Evolutionary conservation across 2,888 invertebrate genomes (phyloP).

Genomic region (Digitonthophagus gazella): DNA sequence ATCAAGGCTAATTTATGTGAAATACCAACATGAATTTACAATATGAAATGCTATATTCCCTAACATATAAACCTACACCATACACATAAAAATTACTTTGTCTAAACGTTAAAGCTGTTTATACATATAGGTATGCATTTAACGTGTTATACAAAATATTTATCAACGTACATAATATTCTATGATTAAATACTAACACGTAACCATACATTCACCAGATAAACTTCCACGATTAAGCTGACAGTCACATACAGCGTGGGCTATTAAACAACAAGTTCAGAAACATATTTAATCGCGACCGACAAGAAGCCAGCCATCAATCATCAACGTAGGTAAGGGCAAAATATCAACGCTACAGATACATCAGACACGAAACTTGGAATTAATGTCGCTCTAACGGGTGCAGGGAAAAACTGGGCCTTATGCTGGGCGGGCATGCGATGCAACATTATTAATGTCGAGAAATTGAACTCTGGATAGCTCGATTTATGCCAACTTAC

Average conservation of each 20-base stretch:
- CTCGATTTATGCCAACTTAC: slow-evolving; percentile 9
- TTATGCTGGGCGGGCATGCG: slow-evolving; percentile 9
- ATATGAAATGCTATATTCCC: too few species aligned
- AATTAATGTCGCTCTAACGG: slow-evolving; percentile 11
- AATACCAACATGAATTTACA: background rate
- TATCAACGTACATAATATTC: background rate
- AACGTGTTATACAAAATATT: background rate
- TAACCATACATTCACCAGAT: background rate
- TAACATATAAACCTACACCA: too few species aligned
- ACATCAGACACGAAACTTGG: slow-evolving; percentile 15
- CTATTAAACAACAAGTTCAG: background rate
- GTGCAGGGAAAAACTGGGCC: slow-evolving; percentile 3
- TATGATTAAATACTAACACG: background rate
- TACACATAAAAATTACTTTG: too few species aligned
- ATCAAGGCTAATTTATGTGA: background rate
- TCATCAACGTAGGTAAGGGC: background rate
- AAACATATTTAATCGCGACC: background rate
- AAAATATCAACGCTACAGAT: slow-evolving; percentile 12
- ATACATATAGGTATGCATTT: too few species aligned
- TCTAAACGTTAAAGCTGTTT: too few species aligned
- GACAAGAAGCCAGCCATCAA: background rate
- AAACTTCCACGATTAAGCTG: background rate
- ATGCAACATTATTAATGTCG: slow-evolving; percentile 17
- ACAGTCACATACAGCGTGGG: background rate
- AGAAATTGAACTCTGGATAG: slow-evolving; percentile 9